These are phyloP conservation scores for Aspidiotus rigidus DNA, from an alignment of 2,888 invertebrate genomes.

Conservation along the genomic window DNA sequence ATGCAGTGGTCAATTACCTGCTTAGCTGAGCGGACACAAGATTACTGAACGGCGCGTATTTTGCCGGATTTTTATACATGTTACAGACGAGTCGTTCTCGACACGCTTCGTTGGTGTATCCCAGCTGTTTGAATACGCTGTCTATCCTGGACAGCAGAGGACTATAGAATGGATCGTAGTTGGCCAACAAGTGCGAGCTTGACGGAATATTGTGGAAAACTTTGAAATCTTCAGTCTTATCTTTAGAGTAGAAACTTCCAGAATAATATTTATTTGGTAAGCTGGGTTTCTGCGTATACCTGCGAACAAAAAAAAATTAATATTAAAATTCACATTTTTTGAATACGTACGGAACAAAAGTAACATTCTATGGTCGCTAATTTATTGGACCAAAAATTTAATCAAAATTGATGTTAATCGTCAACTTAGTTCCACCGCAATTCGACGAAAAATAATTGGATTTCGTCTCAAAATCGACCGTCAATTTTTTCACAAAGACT, in stretches of 20 bases:
- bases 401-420: too few species aligned
- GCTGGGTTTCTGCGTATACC: constrained; percentile 22
- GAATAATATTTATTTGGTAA: constrained; percentile 35
- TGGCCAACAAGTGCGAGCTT: constrained; percentile 69
- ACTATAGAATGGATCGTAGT: constrained; percentile 82
- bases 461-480: too few species aligned
- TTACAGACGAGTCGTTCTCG: constrained; percentile 71
- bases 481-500: too few species aligned
- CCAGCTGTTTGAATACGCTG: constrained; percentile 59
- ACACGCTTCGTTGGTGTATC: constrained; percentile 62
- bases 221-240: constrained; percentile 59
- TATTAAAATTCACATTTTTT: background rate
- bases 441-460: too few species aligned
- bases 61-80: constrained; percentile 71
- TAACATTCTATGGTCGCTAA: background rate
- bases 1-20: constrained; percentile 53
- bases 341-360: background rate
- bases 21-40: constrained; percentile 76
- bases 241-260: constrained; percentile 48
- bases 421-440: too few species aligned
- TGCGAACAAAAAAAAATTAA: background rate
- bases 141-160: constrained; percentile 70
- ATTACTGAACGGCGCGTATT: constrained; percentile 77
- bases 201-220: constrained; percentile 78
- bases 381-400: too few species aligned